Base-by-base conservation (phyloP, 2,888 invertebrate genomes). In the Yponomeuta cagnagella region DNA sequence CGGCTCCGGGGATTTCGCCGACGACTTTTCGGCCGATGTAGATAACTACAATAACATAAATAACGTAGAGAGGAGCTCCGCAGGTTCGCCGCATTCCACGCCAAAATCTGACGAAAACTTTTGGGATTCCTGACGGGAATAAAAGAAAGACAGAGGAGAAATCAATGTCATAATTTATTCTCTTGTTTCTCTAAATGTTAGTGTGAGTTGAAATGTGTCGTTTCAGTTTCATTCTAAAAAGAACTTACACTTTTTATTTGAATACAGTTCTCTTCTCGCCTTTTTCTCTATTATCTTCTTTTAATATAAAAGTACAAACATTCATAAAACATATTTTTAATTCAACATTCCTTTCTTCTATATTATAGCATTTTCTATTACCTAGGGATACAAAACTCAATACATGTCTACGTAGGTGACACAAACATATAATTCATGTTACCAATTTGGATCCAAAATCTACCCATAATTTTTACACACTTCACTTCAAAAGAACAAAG, bases 281-380 rank as follows among this genome's bases (percentile, higher is more conserved):
- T 74, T 72, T 77, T 75, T 81, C 81, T 79, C 77, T 75, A 84
- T 91, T 90, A 90, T 74, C 73, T 72, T 77, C 75, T 81, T 81
- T 79, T 78, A 76, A 84, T 91, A 91, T 90, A 90, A 91, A 91
- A 91, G 89, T 91, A 91, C 89, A 91, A 91, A 91, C 82, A 80
- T 85, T 80, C 80, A 74, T 82, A 79, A 37, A 58, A 58, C 52
- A 58, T 58, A 58, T 58, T 58, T 52, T 58, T 58, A 58, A 58
- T 58, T 58, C 5, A 58, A 58, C 52, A 58, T 15, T 58, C 52
- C 52, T 58, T 12, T 58, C 52, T 58, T 15, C 12, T 58, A 58
- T 58, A 58, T 2, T 58, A 58, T 58, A 58, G 0, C 52, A 58
- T 15, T 58, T 58, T 12, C 1, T 58, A 58, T 15, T 1, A 58